Base-by-base conservation (phyloP, 2,888 invertebrate species). In the Andrena haemorrhoa region DNA sequence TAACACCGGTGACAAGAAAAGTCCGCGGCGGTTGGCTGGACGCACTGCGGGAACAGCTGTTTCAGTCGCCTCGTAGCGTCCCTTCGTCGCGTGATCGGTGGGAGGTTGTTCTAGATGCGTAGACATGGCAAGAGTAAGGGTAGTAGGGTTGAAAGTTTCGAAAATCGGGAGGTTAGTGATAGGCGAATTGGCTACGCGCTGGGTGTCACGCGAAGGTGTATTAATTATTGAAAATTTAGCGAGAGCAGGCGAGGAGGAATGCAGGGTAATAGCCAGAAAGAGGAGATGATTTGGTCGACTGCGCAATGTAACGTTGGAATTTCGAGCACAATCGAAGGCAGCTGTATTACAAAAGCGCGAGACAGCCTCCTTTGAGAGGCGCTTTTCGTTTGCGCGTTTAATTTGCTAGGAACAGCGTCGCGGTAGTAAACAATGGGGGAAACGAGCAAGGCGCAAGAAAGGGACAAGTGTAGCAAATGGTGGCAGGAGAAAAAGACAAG, bases 241-340 rank as follows among this genome's bases (percentile, higher is more conserved):
- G 71, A 49, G 61, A 75, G 80, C 63, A 35, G 66, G 64, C 79
- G 53, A 47, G 60, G 63, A 64, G 51, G 79, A 58, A 58, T 33
- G 63, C 20, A 26, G 56, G 33, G 47, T 20, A 12, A 47, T 51
- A 58, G 51, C 41, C 75, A 33, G 33, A 49, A 31, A 61, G 58
- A 23, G 71, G 66, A 47, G 73, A 63, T 80, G 73, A 63, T 80
- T 79, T 73, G 80, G 68, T 73, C 69, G 72, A 33, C n/a, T 58
- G 74, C 74, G 23, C 73, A 12, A 16, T 41, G 51, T 63, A 68
- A 65, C 65, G 49, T 60, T 53, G 75, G 68, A 69, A 85, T 85
- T 81, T 75, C 63, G 64, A 51, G n/a, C 35, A 51, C 63, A 72
- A 81, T 60, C 61, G 65, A 35, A 64, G 76, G 64, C 49, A 20